phyloP scores from a whole-genome alignment of 1,140 invertebrate species.

The Kradibia gibbosae region DNA sequence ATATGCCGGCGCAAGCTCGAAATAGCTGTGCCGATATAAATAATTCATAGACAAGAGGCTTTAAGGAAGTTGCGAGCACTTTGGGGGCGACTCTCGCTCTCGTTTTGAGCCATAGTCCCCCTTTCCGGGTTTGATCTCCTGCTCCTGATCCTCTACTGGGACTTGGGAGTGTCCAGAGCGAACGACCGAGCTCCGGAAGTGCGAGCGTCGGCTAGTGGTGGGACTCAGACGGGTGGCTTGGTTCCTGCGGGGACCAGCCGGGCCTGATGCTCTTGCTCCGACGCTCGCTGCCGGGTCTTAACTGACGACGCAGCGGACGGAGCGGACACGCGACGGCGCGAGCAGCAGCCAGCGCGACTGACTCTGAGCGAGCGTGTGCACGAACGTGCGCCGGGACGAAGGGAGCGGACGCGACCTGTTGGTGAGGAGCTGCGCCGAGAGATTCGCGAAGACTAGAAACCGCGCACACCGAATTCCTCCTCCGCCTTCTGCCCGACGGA shows the following conservation, averaged over 20 bases:
- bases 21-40: background rate
- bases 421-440: constrained; percentile 34
- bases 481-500: constrained; percentile 27
- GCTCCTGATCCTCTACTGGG: too few species aligned
- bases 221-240: constrained; percentile 40
- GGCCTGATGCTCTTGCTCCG: constrained; percentile 54
- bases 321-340: background rate
- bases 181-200: background rate
- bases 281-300: constrained; percentile 71
- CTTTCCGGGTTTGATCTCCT: too few species aligned
- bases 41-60: background rate
- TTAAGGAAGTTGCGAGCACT: too few species aligned
- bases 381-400: constrained; percentile 27
- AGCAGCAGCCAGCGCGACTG: background rate
- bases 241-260: constrained; percentile 18
- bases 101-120: too few species aligned
- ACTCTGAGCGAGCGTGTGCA: constrained; percentile 4
- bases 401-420: constrained; percentile 46
- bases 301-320: constrained; percentile 64
- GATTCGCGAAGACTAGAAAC: constrained; percentile 36
- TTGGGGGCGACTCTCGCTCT: too few species aligned
- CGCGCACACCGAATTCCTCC: constrained; percentile 27
- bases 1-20: too few species aligned
- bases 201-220: too few species aligned
- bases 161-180: background rate